Percentiles rank a stretch among this genome's conserved stretches.
phyloP scores from a whole-genome alignment of 2,113 vertebrate genomes.

The Hymenochirus boettgeri region DNA sequence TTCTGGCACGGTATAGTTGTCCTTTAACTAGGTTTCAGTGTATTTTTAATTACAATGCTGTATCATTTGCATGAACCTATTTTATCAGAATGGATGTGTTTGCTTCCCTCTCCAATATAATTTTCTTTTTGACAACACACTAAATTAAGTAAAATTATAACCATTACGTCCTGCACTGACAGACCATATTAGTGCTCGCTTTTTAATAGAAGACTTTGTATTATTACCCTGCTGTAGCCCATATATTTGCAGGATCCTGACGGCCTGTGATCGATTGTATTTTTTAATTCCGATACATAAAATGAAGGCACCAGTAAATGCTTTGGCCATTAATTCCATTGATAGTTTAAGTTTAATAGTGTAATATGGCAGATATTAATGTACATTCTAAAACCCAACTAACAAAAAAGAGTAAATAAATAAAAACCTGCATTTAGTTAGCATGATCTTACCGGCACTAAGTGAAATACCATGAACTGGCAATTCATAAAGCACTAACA shows the following conservation, averaged over 20 bases:
- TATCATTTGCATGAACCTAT: background rate
- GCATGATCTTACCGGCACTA: no score
- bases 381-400: background rate
- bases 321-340: background rate
- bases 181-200: background rate
- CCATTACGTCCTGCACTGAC: background rate
- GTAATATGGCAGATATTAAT: background rate
- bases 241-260: background rate
- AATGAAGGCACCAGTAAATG: background rate
- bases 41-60: background rate
- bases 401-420: background rate
- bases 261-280: slow-evolving; percentile 13
- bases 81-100: background rate
- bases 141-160: background rate
- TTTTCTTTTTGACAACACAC: background rate
- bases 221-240: background rate
- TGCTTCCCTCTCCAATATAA: background rate
- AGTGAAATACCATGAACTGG: no score
- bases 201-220: background rate
- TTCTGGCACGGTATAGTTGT: no score
- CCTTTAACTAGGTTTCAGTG: no score
- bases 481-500: no score
- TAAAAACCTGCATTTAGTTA: background rate
- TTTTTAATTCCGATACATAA: slow-evolving; percentile 20
- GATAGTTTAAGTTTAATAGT: background rate